A percentile compares a stretch with the other conserved stretches of the same genome.
These are phyloP conservation scores for Echinops telfairi DNA, from an alignment of 2,113 vertebrate genomes.

Conservation along the genomic window DNA sequence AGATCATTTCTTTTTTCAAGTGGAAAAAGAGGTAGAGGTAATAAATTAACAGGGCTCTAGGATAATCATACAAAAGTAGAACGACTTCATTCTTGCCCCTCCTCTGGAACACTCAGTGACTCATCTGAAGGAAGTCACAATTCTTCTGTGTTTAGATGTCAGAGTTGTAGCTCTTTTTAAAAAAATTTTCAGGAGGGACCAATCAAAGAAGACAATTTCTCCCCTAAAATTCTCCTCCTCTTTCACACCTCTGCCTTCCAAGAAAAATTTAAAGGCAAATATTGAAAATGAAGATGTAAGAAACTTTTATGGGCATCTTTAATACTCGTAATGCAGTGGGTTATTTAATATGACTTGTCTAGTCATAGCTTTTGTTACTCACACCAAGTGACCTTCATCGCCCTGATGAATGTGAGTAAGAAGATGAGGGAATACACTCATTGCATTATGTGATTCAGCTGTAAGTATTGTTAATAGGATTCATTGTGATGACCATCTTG, in stretches of 20 bases:
- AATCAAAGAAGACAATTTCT: neutral
- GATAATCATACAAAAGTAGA: constrained; percentile 83
- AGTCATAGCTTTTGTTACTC: too few relatives aligned
- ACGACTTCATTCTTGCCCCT: constrained; percentile 69
- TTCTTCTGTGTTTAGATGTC: constrained; percentile 67
- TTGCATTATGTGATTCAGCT: too few relatives aligned
- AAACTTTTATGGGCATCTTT: neutral
- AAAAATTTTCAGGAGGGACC: neutral
- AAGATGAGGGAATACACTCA: too few relatives aligned
- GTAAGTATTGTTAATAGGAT: too few relatives aligned
- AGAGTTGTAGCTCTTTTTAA: constrained; percentile 36
- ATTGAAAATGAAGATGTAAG: constrained; percentile 59
- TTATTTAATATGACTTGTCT: too few relatives aligned
- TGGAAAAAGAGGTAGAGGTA: constrained; percentile 81
- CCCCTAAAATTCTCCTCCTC: neutral
- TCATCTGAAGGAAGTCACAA: constrained; percentile 80
- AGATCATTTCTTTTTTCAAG: constrained; percentile 83
- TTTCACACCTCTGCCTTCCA: neutral
- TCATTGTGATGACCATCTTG: too few relatives aligned
- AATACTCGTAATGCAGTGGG: too few relatives aligned
- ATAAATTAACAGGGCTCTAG: constrained; percentile 83
- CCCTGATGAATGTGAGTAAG: too few relatives aligned
- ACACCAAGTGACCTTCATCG: too few relatives aligned
- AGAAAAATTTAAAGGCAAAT: constrained; percentile 40
- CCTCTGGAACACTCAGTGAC: constrained; percentile 72